Conservation (phyloP, 1,140 invertebrate species). For the Ridgeia piscesae region DNA sequence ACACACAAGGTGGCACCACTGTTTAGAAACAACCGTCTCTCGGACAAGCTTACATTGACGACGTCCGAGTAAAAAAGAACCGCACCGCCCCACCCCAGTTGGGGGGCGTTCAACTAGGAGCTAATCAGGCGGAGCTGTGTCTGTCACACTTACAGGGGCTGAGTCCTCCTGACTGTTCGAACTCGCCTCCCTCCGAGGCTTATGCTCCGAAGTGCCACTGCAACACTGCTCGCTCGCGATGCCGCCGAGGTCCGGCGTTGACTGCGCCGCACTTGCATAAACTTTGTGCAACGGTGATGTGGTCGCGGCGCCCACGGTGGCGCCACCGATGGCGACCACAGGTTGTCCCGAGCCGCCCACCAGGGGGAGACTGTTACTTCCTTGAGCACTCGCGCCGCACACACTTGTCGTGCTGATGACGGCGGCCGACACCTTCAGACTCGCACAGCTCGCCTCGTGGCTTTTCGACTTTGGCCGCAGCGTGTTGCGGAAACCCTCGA, state of each 20-base stretch:
- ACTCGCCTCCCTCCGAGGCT: not conserved
- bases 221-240: not conserved
- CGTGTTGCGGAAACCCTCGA: constrained; percentile 67
- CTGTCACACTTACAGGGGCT: not conserved
- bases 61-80: not conserved
- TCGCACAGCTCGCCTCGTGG: not conserved
- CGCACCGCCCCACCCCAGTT: too few species aligned
- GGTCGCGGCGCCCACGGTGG: too few species aligned
- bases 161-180: not conserved
- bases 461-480: constrained; percentile 49
- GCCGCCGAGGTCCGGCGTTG: not conserved
- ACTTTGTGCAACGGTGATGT: not conserved
- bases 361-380: not conserved
- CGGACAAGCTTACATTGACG: not conserved
- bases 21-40: not conserved
- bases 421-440: not conserved
- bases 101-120: not conserved
- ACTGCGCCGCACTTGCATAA: not conserved
- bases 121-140: not conserved
- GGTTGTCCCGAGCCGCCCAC: not conserved
- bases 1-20: not conserved
- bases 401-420: not conserved
- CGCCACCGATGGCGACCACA: not conserved
- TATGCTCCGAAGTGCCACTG: not conserved
- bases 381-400: not conserved